Percentiles rank a stretch among this genome's conserved stretches.
These are phyloP conservation scores for Bostrychus sinensis DNA, from an alignment of 2,113 vertebrate species.

Conservation along the genomic window DNA sequence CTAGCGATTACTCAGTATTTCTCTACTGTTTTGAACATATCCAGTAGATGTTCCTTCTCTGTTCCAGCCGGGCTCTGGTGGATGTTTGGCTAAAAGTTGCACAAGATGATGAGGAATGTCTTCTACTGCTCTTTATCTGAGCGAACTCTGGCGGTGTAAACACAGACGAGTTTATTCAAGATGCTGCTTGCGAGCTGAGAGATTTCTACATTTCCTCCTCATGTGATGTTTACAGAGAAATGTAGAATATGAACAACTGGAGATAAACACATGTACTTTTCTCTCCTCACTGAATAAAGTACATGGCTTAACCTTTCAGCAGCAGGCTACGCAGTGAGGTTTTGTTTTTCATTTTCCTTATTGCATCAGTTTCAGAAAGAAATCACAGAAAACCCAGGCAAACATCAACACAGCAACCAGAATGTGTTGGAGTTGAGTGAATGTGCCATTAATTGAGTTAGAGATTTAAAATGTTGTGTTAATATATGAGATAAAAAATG, in stretches of 20 bases:
- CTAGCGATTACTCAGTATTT: too few relatives aligned
- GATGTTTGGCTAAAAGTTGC: background rate
- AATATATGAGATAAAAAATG: too few relatives aligned
- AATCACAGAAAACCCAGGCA: too few relatives aligned
- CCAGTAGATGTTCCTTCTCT: background rate
- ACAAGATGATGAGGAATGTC: background rate
- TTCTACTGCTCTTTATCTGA: background rate
- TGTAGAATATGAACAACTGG: constrained; percentile 2
- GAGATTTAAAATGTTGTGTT: too few relatives aligned
- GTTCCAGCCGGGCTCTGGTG: background rate
- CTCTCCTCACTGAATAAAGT: constrained; percentile 9
- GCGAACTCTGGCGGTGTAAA: background rate
- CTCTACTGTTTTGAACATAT: too few relatives aligned
- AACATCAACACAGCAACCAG: background rate
- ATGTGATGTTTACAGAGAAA: constrained; percentile 2
- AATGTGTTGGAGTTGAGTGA: too few relatives aligned
- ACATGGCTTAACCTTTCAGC: constrained; percentile 21
- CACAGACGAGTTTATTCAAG: constrained; percentile 1
- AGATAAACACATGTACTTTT: constrained; percentile 2
- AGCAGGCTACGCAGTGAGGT: constrained; percentile 6
- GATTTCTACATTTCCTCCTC: background rate
- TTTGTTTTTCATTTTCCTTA: constrained; percentile 31
- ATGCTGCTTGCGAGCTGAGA: background rate
- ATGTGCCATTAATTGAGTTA: too few relatives aligned
- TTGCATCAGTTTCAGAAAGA: background rate